Evolutionary conservation across 2,888 invertebrate species (phyloP).

Genomic region (Luperina testacea): DNA sequence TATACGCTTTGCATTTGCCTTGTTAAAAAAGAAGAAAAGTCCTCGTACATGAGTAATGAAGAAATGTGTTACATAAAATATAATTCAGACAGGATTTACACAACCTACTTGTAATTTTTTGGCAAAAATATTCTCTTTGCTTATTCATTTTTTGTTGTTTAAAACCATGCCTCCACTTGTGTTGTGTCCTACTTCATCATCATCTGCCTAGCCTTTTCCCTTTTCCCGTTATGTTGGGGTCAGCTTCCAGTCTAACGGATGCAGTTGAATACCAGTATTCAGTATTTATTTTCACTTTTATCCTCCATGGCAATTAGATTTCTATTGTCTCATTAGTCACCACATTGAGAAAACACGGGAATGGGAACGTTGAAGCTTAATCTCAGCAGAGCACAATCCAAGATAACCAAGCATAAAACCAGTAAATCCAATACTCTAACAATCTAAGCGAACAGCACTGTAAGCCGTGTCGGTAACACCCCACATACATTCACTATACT

Average conservation of each 20-base stretch:
- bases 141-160: background rate
- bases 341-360: background rate
- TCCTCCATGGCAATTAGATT: background rate
- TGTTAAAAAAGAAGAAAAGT: conserved; percentile 6
- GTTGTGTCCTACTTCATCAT: background rate
- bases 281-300: background rate
- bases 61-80: background rate
- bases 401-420: background rate
- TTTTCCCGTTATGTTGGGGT: background rate
- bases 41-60: background rate
- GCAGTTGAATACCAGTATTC: background rate
- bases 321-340: background rate
- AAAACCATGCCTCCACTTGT: background rate
- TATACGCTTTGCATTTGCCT: background rate
- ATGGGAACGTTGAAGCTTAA: background rate
- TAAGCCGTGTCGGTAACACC: conserved; percentile 12
- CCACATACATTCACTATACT: conserved; percentile 3
- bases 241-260: background rate
- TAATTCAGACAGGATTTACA: background rate
- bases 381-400: background rate
- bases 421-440: conserved; percentile 3
- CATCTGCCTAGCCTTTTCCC: background rate
- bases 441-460: background rate
- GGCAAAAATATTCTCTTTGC: background rate
- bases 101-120: conserved; percentile 6